phyloP scores from a whole-genome alignment of 2,888 invertebrate species.

The Exocentrus adspersus region DNA sequence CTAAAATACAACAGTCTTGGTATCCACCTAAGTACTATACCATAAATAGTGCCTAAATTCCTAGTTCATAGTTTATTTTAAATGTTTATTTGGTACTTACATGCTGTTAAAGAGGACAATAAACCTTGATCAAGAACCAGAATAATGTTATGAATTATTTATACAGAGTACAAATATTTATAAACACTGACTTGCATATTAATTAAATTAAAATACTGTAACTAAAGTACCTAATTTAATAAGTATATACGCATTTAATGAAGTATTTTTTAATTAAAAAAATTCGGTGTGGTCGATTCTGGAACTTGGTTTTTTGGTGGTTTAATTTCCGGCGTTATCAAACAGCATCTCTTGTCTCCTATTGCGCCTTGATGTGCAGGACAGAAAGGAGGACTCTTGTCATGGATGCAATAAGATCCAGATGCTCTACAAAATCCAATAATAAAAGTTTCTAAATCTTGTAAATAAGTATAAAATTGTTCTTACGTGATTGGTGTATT shows the following conservation, averaged over 20 bases:
- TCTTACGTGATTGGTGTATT: conserved; percentile 75
- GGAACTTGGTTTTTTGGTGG: conserved; percentile 36
- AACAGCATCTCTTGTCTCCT: conserved; percentile 77
- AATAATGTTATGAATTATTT: too few relatives aligned
- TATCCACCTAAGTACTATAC: too few relatives aligned
- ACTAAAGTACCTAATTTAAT: too few relatives aligned
- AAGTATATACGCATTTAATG: too few relatives aligned
- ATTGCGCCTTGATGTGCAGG: conserved; percentile 66
- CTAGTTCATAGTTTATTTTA: too few relatives aligned
- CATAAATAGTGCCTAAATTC: too few relatives aligned
- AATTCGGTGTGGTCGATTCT: conserved; percentile 3
- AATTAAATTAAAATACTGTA: too few relatives aligned
- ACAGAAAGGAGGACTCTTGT: conserved; percentile 76
- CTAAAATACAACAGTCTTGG: not conserved
- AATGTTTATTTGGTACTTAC: too few relatives aligned
- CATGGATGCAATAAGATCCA: conserved; percentile 77
- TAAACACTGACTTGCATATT: too few relatives aligned
- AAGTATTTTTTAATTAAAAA: not conserved
- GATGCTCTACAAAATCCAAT: conserved; percentile 65
- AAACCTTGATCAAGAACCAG: too few relatives aligned
- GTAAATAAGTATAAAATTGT: not conserved
- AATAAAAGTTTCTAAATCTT: not conserved
- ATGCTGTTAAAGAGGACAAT: too few relatives aligned
- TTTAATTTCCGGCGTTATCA: conserved; percentile 51
- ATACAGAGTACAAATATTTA: too few relatives aligned